Evolutionary conservation across 2,113 vertebrate species (phyloP).

Genomic region (Neolamprologus modestus): DNA sequence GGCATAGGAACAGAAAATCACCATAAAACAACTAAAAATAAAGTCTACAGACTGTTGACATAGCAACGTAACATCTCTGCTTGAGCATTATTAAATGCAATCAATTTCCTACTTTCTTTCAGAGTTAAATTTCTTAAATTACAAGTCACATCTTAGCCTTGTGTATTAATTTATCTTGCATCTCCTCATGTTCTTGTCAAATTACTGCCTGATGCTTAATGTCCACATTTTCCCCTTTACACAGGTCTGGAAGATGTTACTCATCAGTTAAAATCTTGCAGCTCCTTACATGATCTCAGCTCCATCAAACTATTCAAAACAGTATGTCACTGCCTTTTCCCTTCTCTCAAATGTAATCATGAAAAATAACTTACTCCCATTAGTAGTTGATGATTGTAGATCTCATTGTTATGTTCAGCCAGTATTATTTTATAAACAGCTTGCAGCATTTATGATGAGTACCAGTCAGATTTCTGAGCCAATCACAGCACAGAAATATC

Average conservation of each 20-base stretch:
- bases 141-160: neutral
- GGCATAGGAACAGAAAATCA: neutral
- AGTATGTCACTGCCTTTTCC: neutral
- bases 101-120: neutral
- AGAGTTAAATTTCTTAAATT: neutral
- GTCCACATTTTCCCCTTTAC: neutral
- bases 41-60: neutral
- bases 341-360: neutral
- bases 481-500: neutral
- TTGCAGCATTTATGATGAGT: neutral
- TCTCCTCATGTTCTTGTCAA: neutral
- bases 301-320: neutral
- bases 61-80: neutral
- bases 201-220: rapidly evolving
- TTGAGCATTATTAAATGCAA: neutral
- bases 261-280: neutral
- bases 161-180: neutral
- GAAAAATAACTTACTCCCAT: neutral
- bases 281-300: neutral
- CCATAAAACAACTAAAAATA: neutral
- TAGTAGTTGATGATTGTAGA: neutral
- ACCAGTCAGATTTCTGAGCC: neutral
- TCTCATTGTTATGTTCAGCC: neutral
- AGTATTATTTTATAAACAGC: neutral
- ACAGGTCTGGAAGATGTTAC: neutral